Percentiles rank a stretch among this genome's conserved stretches.
Evolutionary conservation across 2,797 vertebrate species (phyloP).

Genomic region (Smutsia temminckii): DNA sequence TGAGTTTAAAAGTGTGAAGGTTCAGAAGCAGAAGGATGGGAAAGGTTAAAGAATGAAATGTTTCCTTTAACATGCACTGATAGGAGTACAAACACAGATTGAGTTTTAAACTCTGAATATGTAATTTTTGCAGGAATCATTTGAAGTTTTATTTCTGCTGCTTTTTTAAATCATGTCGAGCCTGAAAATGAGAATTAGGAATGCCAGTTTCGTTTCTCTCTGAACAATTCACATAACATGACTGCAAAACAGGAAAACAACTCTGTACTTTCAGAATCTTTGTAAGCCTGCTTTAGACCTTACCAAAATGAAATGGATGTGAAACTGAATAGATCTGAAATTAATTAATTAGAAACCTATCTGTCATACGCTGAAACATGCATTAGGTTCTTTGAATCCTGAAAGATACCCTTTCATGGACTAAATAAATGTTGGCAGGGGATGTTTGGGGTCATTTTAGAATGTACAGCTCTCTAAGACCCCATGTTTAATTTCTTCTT

Average conservation of each 20-base stretch:
- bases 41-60: neutral
- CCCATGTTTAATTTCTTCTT: neutral
- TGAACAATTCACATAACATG: neutral
- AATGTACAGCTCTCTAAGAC: neutral
- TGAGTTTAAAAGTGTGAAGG: neutral
- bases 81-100: neutral
- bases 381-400: conserved; percentile 10
- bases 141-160: conserved; percentile 45
- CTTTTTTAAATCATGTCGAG: conserved; percentile 13
- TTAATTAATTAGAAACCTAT: conserved; percentile 59
- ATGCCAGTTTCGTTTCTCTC: neutral
- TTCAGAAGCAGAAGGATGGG: neutral
- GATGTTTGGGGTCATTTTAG: neutral
- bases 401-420: neutral
- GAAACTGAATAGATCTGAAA: conserved; percentile 53
- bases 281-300: conserved; percentile 50
- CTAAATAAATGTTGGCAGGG: neutral
- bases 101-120: conserved; percentile 4
- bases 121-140: neutral
- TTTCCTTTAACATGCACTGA: neutral
- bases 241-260: conserved; percentile 39
- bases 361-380: neutral
- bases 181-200: conserved; percentile 51
- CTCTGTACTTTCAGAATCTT: conserved; percentile 35
- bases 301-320: conserved; percentile 2